These are phyloP conservation scores for Prionailurus viverrinus DNA, from an alignment of 2,113 vertebrate species.

Conservation along the genomic window DNA sequence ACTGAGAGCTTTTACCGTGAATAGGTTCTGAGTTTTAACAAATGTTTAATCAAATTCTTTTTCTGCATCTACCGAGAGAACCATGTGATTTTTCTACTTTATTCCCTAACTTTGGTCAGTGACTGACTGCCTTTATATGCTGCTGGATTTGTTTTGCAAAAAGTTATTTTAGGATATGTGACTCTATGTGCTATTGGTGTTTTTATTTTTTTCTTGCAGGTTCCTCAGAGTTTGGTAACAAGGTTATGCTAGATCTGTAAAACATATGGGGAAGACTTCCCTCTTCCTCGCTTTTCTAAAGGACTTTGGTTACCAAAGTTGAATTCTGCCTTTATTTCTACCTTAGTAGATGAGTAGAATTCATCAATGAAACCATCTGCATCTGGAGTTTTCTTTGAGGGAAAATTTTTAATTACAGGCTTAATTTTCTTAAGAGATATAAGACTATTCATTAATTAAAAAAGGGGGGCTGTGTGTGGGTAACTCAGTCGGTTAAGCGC, in stretches of 20 bases:
- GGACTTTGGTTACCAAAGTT: background rate
- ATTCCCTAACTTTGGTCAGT: background rate
- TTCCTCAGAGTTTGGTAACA: background rate
- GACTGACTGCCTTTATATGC: background rate
- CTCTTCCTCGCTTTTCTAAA: background rate
- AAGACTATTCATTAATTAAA: background rate
- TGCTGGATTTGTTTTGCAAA: background rate
- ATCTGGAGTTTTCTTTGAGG: background rate
- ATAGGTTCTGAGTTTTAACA: background rate
- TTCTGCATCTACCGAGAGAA: background rate
- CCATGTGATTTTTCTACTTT: background rate
- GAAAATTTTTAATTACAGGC: background rate
- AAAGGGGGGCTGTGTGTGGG: no score
- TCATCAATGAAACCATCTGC: background rate
- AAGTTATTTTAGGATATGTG: background rate
- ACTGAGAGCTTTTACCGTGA: background rate
- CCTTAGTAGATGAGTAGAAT: background rate
- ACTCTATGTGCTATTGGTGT: background rate
- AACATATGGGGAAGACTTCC: background rate
- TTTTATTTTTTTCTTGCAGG: background rate
- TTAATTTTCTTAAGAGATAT: constrained; percentile 4
- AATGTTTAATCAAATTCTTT: background rate
- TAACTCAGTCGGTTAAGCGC: no score
- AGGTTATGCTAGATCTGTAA: background rate
- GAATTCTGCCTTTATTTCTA: background rate